These are phyloP conservation scores for Eclectus roratus DNA, from an alignment of 2,113 vertebrate species.

Conservation along the genomic window DNA sequence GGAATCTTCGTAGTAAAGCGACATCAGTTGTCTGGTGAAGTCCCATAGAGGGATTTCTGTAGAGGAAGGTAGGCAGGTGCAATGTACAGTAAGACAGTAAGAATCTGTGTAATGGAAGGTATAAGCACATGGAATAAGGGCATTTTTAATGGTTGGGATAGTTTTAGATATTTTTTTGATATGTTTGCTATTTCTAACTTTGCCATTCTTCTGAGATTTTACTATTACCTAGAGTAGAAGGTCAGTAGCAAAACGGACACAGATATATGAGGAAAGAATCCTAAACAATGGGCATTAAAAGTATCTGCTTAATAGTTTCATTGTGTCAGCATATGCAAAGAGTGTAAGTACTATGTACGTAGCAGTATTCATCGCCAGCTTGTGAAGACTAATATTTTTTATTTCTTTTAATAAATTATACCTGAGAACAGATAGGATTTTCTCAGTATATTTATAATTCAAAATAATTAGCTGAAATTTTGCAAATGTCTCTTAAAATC, in stretches of 20 bases:
- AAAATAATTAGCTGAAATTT: not conserved
- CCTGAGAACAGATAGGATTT: not conserved
- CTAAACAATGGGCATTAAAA: not conserved
- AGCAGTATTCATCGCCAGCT: not conserved
- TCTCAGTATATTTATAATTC: not conserved
- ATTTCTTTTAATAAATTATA: not conserved
- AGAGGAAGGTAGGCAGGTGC: not conserved
- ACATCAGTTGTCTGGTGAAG: not conserved
- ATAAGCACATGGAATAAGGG: not conserved
- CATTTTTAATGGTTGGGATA: not conserved
- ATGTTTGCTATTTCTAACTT: not conserved
- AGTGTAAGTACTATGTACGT: not conserved
- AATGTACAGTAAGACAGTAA: not conserved
- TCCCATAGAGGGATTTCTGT: fast-evolving
- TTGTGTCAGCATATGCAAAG: not conserved
- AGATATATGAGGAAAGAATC: not conserved
- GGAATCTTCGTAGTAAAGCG: not conserved
- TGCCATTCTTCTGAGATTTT: not conserved
- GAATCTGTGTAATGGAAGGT: not conserved
- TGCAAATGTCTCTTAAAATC: not conserved
- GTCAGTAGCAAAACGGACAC: not conserved
- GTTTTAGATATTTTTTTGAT: not conserved
- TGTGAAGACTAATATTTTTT: not conserved
- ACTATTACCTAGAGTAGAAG: not conserved
- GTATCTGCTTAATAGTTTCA: not conserved